These are phyloP conservation scores for Cryptocephalus moraei DNA, from an alignment of 2,888 invertebrate genomes.

Conservation along the genomic window DNA sequence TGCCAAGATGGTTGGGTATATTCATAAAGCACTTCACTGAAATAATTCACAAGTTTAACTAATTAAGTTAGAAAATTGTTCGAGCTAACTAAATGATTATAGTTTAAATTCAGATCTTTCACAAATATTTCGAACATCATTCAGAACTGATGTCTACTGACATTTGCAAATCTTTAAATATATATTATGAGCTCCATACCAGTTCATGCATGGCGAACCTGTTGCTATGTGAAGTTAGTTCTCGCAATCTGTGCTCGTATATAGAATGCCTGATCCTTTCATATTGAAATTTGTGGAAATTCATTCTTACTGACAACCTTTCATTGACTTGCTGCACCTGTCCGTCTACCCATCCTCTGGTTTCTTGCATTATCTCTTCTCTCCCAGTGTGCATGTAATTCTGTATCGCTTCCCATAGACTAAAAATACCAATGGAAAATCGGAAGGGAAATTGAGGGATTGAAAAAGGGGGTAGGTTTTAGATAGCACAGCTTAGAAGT, in stretches of 20 bases:
- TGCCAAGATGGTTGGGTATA: too few species aligned
- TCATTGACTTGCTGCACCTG: constrained; percentile 15
- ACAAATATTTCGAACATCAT: too few species aligned
- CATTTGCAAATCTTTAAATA: background rate
- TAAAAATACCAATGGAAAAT: constrained; percentile 3
- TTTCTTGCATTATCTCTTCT: constrained; percentile 16
- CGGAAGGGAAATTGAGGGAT: too few species aligned
- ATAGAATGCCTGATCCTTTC: constrained; percentile 18
- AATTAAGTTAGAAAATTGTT: too few species aligned
- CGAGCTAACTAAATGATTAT: too few species aligned
- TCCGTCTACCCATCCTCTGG: constrained; percentile 17
- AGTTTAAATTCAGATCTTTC: too few species aligned
- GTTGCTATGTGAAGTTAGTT: constrained; percentile 19
- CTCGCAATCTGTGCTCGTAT: constrained; percentile 23
- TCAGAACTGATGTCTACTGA: too few species aligned
- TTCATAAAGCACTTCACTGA: too few species aligned
- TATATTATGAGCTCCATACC: constrained; percentile 3
- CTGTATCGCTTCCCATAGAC: constrained; percentile 26
- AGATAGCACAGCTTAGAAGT: too few species aligned
- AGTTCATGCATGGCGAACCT: constrained; percentile 17
- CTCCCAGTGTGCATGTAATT: constrained; percentile 18
- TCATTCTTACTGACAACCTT: constrained; percentile 19
- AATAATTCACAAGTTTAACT: too few species aligned
- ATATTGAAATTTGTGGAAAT: constrained; percentile 18
- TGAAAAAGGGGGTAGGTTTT: too few species aligned